Evolutionary conservation across 2,888 invertebrate genomes (phyloP), one percentile per base, ranked within the genome.

Genomic region (Herminia tarsipennalis): DNA sequence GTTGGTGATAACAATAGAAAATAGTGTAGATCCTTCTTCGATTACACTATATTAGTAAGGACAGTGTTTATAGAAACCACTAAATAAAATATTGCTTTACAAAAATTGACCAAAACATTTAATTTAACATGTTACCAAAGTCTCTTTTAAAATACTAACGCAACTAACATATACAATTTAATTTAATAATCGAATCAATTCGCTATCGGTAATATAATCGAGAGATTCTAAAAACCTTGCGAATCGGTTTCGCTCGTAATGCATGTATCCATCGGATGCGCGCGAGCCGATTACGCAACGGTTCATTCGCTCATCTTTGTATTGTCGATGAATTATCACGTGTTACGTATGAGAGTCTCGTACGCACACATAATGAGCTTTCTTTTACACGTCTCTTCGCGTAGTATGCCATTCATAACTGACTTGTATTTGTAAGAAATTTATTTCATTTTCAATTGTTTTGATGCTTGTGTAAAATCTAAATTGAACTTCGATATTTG

Each of bases 251-350:
- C 41, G 43, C 40, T 47, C 9, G 28, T 43, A 53, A 45, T 9
- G 9, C 32, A 10, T 2, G 27, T 32, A 22, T 9, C 3, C 18
- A 33, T 25, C 47, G 32, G 33, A 45, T 41, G 35, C 38, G 29
- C 40, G 30, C 14, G 38, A 27, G 22, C 18, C 28, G 14, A 9
- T 65, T 62, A 53, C 44, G 54, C 36, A 65, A 65, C n/a, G 18
- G 17, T 56, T 46, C 43, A 40, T 42, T 56, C 46, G 24, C 47
- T 51, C 62, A 52, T 65, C 65, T 45, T n/a, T 5, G 56, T 38
- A 46, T 48, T 12, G 45, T 14, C 21, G 36, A 58, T 54, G 54
- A 50, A 64, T 59, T 54, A 52, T 35, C 63, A 62, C 45, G 45
- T 54, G 50, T 66, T 62, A 65, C 57, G 52, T 54, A 39, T 41